A percentile compares a stretch with the other conserved stretches of the same genome.
Evolutionary conservation across 1,140 invertebrate genomes (phyloP).

Genomic region (Bombus waltoni): DNA sequence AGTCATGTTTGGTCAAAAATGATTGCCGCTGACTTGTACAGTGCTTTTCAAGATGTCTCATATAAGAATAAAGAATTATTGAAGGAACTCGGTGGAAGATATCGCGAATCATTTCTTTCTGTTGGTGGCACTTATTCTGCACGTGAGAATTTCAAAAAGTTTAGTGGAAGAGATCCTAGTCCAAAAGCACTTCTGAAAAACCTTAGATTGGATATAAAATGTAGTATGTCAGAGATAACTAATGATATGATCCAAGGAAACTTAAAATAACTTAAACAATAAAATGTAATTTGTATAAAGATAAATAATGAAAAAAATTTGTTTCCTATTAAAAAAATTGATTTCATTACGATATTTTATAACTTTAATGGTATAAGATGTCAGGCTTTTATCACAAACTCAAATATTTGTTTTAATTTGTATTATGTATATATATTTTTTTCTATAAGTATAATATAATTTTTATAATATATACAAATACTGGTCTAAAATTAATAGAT

Average conservation of each 20-base stretch:
- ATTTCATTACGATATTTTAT: background rate
- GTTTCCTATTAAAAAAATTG: background rate
- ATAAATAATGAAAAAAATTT: background rate
- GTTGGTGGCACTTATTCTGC: constrained; percentile 91
- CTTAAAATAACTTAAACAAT: background rate
- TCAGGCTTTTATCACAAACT: background rate
- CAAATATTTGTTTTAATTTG: constrained; percentile 7
- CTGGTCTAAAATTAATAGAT: constrained; percentile 5
- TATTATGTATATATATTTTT: background rate
- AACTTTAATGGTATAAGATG: background rate
- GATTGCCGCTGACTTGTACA: constrained; percentile 94
- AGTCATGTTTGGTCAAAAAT: constrained; percentile 92
- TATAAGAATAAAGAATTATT: constrained; percentile 80
- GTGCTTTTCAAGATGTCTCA: constrained; percentile 89
- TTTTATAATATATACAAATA: constrained; percentile 43
- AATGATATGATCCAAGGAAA: background rate
- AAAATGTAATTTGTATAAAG: constrained; percentile 24
- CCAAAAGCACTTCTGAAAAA: constrained; percentile 90
- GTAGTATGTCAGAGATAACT: background rate
- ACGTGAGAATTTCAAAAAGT: constrained; percentile 93
- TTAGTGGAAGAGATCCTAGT: constrained; percentile 95
- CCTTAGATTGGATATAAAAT: constrained; percentile 81
- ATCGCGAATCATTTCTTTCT: constrained; percentile 93
- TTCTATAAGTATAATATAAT: constrained; percentile 16
- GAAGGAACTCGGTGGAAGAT: constrained; percentile 86